phyloP scores from a whole-genome alignment of 2,113 vertebrate genomes.

The Psilopsiagon aurifrons region DNA sequence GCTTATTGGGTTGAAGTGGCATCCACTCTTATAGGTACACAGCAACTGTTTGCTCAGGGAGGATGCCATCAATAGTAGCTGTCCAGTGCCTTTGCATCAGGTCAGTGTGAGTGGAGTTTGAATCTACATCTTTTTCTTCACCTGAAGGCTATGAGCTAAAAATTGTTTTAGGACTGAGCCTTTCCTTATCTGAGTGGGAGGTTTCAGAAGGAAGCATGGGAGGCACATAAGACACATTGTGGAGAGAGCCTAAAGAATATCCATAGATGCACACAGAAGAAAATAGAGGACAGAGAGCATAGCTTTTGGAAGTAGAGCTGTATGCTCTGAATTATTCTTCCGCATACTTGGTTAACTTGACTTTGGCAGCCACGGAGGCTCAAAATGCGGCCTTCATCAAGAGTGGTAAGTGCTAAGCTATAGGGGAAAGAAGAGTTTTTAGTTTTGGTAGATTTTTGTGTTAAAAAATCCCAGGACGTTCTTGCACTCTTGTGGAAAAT shows the following conservation, averaged over 20 bases:
- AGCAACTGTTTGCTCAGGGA: neutral
- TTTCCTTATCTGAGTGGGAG: neutral
- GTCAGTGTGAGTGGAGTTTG: neutral
- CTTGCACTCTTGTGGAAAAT: neutral
- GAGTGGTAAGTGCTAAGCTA: neutral
- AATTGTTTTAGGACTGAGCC: neutral
- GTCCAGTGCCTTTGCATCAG: neutral
- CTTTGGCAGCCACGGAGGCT: neutral
- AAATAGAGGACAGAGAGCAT: neutral
- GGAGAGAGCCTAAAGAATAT: neutral
- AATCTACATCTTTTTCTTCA: neutral
- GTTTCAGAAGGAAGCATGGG: neutral
- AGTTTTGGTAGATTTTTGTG: neutral
- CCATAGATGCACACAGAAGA: neutral
- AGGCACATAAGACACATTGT: neutral
- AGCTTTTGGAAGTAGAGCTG: neutral
- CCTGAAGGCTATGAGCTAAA: neutral
- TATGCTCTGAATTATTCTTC: neutral
- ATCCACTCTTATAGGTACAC: rapidly evolving
- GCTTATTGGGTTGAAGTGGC: neutral
- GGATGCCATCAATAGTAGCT: neutral
- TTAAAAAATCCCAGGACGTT: neutral
- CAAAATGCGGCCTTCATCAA: neutral
- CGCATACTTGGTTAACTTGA: neutral
- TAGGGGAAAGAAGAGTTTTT: neutral